These are phyloP conservation scores for Solenodon paradoxus DNA, from an alignment of 2,113 vertebrate species.

Conservation along the genomic window DNA sequence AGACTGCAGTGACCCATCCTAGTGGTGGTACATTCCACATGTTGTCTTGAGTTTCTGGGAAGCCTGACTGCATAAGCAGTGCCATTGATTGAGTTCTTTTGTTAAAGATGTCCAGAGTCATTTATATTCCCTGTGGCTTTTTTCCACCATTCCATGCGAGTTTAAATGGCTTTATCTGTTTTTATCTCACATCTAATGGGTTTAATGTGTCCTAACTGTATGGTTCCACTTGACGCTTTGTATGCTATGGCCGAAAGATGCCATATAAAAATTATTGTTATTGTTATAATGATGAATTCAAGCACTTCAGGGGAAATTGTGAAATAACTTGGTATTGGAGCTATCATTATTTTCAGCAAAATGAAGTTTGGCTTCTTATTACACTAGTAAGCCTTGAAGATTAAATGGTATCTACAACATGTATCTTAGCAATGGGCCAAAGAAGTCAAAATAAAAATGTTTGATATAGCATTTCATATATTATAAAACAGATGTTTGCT, in stretches of 20 bases:
- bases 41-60: constrained; percentile 41
- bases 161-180: constrained; percentile 59
- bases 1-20: neutral
- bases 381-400: constrained; percentile 49
- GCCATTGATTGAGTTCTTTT: neutral
- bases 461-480: constrained; percentile 62
- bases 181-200: constrained; percentile 65
- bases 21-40: neutral
- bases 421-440: constrained; percentile 67
- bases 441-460: constrained; percentile 71
- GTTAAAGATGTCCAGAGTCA: neutral
- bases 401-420: constrained; percentile 45
- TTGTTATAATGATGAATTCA: constrained; percentile 60
- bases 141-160: neutral
- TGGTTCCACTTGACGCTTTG: constrained; percentile 47
- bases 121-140: constrained; percentile 34
- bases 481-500: constrained; percentile 63
- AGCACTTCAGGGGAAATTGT: constrained; percentile 46
- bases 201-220: constrained; percentile 61
- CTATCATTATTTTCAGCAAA: constrained; percentile 60
- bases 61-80: neutral
- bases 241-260: constrained; percentile 46
- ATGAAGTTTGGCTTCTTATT: constrained; percentile 66
- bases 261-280: constrained; percentile 66
- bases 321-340: constrained; percentile 49